Evolutionary conservation across 2,113 vertebrate species (phyloP).

Genomic region (Megaleporinus macrocephalus): DNA sequence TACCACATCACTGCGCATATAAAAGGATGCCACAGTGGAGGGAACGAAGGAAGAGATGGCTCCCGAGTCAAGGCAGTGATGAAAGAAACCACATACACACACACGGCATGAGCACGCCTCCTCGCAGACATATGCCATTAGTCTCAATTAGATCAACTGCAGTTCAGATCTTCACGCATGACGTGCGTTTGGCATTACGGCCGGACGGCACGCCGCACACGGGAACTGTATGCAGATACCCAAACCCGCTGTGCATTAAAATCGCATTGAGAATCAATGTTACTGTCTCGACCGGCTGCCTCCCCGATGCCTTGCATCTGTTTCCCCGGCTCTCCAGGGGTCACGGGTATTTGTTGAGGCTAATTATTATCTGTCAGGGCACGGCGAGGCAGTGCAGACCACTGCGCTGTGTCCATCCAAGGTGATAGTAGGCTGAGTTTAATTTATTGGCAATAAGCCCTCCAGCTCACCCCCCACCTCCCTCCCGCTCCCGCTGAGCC

Average conservation of each 20-base stretch:
- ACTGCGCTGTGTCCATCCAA: slow-evolving; percentile 62
- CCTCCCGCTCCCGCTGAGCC: slow-evolving; percentile 25
- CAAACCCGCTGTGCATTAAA: slow-evolving; percentile 9
- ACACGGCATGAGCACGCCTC: background rate
- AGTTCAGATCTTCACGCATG: slow-evolving; percentile 9
- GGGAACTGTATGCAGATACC: background rate
- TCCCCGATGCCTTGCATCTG: slow-evolving; percentile 61
- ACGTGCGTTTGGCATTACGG: slow-evolving; percentile 1
- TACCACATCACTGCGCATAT: slow-evolving; percentile 39
- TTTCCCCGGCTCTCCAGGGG: slow-evolving; percentile 61
- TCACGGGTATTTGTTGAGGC: slow-evolving; percentile 55
- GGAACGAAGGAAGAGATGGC: background rate
- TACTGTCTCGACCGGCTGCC: slow-evolving; percentile 48
- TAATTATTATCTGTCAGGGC: slow-evolving; percentile 67
- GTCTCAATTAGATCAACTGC: slow-evolving; percentile 10
- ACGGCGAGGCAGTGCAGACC: slow-evolving; percentile 57
- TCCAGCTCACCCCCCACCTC: slow-evolving; percentile 22
- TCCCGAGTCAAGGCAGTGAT: background rate
- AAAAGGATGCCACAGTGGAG: slow-evolving; percentile 1
- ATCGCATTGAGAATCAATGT: slow-evolving; percentile 22
- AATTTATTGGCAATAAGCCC: slow-evolving; percentile 70
- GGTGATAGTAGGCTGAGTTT: slow-evolving; percentile 71
- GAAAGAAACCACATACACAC: background rate
- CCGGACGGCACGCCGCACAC: background rate
- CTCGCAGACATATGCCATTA: background rate